These are phyloP conservation scores for Mythimna ferrago DNA, from an alignment of 2,888 invertebrate genomes.

Conservation along the genomic window DNA sequence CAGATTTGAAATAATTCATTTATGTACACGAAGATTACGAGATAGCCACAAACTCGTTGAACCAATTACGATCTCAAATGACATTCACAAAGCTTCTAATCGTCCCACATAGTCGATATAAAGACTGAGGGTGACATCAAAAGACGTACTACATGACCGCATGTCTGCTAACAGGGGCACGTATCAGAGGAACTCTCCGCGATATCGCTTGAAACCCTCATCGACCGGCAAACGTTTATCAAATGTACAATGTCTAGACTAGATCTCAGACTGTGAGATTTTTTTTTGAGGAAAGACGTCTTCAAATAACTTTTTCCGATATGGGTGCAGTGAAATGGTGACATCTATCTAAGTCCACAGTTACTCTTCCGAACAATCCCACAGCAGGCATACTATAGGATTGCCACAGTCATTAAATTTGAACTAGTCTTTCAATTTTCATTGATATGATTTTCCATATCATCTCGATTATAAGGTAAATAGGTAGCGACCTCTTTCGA, in stretches of 20 bases:
- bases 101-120: constrained; percentile 56
- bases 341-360: too few relatives aligned
- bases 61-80: constrained; percentile 23
- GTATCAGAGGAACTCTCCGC: constrained; percentile 51
- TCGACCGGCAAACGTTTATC: constrained; percentile 4
- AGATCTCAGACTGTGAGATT: neutral
- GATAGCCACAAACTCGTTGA: neutral
- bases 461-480: neutral
- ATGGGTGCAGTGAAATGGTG: too few relatives aligned
- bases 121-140: constrained; percentile 67
- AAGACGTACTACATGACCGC: constrained; percentile 62
- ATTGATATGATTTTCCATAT: neutral
- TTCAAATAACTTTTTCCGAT: too few relatives aligned
- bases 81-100: constrained; percentile 50
- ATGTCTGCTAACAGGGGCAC: constrained; percentile 45
- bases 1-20: constrained; percentile 10
- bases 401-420: neutral
- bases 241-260: neutral
- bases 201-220: constrained; percentile 22
- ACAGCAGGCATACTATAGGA: neutral
- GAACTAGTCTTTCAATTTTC: neutral
- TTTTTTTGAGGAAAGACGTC: too few relatives aligned
- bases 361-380: too few relatives aligned
- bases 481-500: too few relatives aligned
- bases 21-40: constrained; percentile 2